phyloP scores from a whole-genome alignment of 2,113 vertebrate genomes.

The Alexandromys fortis region DNA sequence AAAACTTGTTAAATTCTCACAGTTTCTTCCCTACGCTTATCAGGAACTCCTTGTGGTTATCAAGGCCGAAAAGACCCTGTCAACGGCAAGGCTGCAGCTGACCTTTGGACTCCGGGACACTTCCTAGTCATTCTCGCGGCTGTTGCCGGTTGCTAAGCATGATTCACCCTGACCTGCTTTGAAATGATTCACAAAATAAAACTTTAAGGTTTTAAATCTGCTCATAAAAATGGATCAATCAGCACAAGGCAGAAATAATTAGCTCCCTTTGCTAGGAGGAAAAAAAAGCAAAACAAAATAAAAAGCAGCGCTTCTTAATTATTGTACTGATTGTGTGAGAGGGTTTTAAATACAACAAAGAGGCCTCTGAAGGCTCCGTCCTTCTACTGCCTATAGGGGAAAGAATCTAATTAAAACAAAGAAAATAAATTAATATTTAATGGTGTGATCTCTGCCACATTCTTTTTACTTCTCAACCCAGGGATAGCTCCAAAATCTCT shows the following conservation, averaged over 20 bases:
- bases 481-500: conserved; percentile 27
- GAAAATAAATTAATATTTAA: conserved; percentile 79
- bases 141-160: neutral
- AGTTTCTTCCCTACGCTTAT: neutral
- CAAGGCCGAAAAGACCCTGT: neutral
- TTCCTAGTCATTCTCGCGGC: neutral
- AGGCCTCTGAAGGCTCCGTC: conserved; percentile 80
- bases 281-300: conserved; percentile 28
- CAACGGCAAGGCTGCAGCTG: fast-evolving
- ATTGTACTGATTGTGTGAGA: conserved; percentile 81
- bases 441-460: neutral
- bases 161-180: conserved; percentile 55
- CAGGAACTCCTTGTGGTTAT: neutral
- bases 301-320: conserved; percentile 79
- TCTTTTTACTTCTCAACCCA: conserved; percentile 42
- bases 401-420: conserved; percentile 82
- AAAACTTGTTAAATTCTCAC: neutral
- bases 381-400: conserved; percentile 79
- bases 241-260: conserved; percentile 83
- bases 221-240: conserved; percentile 82
- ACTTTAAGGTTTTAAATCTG: conserved; percentile 77
- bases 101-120: neutral
- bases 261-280: conserved; percentile 82
- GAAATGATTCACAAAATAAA: conserved; percentile 73
- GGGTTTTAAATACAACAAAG: conserved; percentile 77